phyloP scores from a whole-genome alignment of 2,888 invertebrate genomes.

The Lasius fuliginosus region DNA sequence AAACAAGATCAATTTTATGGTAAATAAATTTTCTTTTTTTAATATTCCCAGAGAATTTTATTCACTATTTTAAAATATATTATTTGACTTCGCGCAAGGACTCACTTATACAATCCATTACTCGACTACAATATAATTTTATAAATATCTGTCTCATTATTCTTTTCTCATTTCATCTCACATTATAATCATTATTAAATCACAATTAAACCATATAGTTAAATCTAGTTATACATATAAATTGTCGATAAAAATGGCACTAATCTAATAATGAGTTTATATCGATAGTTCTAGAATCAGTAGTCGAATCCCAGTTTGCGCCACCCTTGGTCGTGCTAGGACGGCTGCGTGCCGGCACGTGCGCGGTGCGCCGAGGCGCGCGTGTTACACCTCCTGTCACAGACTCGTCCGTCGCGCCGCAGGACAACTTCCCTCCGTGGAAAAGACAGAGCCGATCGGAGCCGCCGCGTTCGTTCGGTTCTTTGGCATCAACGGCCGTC shows the following conservation, averaged over 20 bases:
- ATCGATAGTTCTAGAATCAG: neutral
- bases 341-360: conserved; percentile 60
- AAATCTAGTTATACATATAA: neutral
- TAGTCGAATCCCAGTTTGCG: conserved; percentile 32
- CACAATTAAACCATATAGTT: neutral
- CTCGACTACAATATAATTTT: neutral
- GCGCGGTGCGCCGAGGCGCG: conserved; percentile 70
- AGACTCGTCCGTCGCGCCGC: conserved; percentile 69
- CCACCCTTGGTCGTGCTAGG: conserved; percentile 28
- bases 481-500: neutral
- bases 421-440: conserved; percentile 71
- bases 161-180: neutral
- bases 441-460: conserved; percentile 61
- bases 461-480: neutral
- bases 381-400: conserved; percentile 69
- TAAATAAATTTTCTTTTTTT: neutral
- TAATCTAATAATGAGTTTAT: neutral
- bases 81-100: neutral
- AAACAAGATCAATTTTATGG: neutral
- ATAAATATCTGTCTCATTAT: neutral
- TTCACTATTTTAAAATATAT: neutral
- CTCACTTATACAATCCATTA: neutral
- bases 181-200: neutral
- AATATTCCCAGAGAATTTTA: neutral
- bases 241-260: neutral